phyloP scores from a whole-genome alignment of 2,113 vertebrate species.

The Tyto alba region DNA sequence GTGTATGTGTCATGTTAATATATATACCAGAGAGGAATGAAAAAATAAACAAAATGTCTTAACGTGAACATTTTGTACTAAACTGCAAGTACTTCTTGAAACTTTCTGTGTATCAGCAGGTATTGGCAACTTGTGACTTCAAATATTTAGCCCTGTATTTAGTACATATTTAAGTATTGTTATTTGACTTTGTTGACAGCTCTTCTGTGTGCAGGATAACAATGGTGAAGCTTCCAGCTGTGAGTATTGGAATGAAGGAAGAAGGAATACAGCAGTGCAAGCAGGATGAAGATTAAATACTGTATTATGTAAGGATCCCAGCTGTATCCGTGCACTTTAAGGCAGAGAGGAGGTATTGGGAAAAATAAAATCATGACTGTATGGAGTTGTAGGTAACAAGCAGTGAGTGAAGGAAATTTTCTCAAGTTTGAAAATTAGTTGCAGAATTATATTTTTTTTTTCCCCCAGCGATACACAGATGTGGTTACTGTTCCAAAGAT shows the following conservation, averaged over 20 bases:
- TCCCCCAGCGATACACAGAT: fast-evolving
- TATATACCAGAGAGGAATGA: neutral
- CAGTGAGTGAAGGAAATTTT: neutral
- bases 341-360: neutral
- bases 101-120: neutral
- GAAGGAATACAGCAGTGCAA: neutral
- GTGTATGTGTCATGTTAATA: neutral
- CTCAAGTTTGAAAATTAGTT: neutral
- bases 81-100: neutral
- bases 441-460: neutral
- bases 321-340: fast-evolving
- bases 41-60: neutral
- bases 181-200: neutral
- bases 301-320: neutral
- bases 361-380: neutral
- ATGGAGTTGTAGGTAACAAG: neutral
- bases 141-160: neutral
- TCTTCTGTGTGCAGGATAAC: neutral
- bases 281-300: neutral
- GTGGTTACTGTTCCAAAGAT: neutral
- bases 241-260: neutral
- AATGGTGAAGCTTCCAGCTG: neutral
- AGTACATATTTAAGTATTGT: neutral
- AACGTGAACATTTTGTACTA: neutral
- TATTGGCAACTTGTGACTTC: neutral